Evolutionary conservation across 2,888 invertebrate species (phyloP), one percentile per base, ranked within the genome.

Genomic region (Maniola hyperantus): DNA sequence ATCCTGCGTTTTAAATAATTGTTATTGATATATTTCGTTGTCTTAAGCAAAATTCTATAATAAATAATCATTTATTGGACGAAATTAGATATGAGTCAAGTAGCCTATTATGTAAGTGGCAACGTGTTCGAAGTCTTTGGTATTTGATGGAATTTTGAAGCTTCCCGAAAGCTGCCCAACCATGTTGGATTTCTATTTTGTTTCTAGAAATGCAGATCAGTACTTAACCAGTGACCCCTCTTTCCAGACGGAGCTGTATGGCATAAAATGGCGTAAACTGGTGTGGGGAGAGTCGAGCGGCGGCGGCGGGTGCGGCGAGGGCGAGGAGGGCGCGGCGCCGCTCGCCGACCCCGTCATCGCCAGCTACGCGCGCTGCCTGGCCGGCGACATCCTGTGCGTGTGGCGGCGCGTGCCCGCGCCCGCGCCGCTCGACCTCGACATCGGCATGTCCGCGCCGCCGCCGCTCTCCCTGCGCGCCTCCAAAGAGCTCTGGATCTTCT

Each of bases 401-500:
- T 99, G 99, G 99, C 95, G 99, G 83, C 95, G 99, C 77, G 97
- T 97, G 76, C 91, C 94, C 74, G 91, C 93, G 69, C 92, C 93
- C 73, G 93, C 91, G 74, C 92, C 93, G 69, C 78, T 81, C 70
- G 88, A 89, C 81, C 77, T 85, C 74, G 87, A 87, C 85, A 94
- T 93, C 83, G 93, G 91, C 81, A 93, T 93, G 84, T 87, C 83
- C 77, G 85, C 90, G 72, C 95, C 95, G 82, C 96, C 96, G 83
- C 96, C 97, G 74, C 94, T 97, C 79, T 96, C 96, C 78, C 94
- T 97, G 78, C 95, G 96, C 84, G 96, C 97, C 82, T 96, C 97
- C 88, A 99, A 99, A 93, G 99, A 99, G 90, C 95, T 99, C 71
- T 99, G 99, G 99, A 97, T 99, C 88, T 99, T 99, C 94, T 99